Base-by-base conservation (phyloP, 2,113 vertebrate genomes). In the Mustela nigripes region DNA sequence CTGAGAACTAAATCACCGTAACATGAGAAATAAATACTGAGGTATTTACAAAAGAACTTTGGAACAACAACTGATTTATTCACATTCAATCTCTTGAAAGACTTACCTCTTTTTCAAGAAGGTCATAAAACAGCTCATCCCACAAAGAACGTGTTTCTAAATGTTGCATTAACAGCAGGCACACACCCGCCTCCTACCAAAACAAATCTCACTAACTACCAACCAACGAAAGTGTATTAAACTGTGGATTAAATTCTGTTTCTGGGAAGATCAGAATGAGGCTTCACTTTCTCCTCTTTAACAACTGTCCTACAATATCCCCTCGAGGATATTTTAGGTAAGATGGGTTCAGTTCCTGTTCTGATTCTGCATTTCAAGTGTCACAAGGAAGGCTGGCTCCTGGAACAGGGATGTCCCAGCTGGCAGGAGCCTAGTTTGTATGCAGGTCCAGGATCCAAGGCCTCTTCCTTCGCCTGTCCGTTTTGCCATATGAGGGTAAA, bases 101-200 rank as follows among this genome's bases (percentile, higher is more conserved):
- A 45, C 36, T 69, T 65, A 58, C 28, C 4, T 74, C 21, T 74
- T 96, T 96, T 96, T 84, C 62, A 91, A 31, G 56, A 76, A 94
- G 22, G 21, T 79, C 42, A 69, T 73, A 60, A 76, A 90, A 82
- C 9, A 67, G 69, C 63, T 89, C 16, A 65, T 56, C 58, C n/a
- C 24, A 53, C 14, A 45, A 93, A 80, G 60, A 48, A 12, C 53
- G 22, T 58, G 80, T 79, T 80, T 50, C 50, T 39, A 78, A 89
- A 73, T 53, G 36, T 45, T 18, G 83, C 50, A 53, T 56, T 24
- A 62, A 26, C 74, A 87, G 26, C 1, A 62, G 85, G 36, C 60
- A 73, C 90, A 58, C 78, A 87, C 8, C 79, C 14, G 7, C 12
- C 18, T 60, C 53, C 26, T 53, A 83, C 6, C 24, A 28, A 56